phyloP scores from a whole-genome alignment of 2,888 invertebrate genomes.

The Bugulina stolonifera region DNA sequence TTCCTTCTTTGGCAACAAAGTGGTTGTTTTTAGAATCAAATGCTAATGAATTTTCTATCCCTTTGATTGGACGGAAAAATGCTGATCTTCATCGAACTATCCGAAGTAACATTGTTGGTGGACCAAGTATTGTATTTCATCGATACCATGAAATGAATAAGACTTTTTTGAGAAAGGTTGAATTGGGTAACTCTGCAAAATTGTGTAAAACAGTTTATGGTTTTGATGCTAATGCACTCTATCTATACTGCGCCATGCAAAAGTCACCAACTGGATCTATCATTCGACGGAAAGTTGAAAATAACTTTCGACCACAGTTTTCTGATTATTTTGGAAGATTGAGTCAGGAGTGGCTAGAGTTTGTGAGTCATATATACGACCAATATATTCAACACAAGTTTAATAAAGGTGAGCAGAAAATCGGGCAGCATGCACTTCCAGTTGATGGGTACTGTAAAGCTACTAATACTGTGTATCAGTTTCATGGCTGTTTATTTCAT shows the following conservation, averaged over 20 bases:
- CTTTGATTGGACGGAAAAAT: not conserved
- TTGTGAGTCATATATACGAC: not conserved
- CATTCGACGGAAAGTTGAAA: not conserved
- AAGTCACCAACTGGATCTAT: not conserved
- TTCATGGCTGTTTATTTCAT: not conserved
- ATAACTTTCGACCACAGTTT: not conserved
- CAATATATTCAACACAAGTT: not conserved
- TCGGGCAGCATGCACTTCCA: not conserved
- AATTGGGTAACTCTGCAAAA: not conserved
- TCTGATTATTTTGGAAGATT: not conserved
- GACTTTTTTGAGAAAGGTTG: not conserved
- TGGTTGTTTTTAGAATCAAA: not conserved
- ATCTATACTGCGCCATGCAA: not conserved
- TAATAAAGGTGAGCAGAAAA: not conserved
- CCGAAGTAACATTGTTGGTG: not conserved
- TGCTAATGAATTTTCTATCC: not conserved
- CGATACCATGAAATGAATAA: not conserved
- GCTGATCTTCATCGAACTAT: not conserved
- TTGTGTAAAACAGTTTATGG: not conserved
- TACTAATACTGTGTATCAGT: not conserved
- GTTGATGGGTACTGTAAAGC: not conserved
- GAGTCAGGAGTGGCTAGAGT: not conserved
- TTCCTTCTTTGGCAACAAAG: not conserved
- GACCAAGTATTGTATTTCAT: not conserved
- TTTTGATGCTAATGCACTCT: not conserved